Evolutionary conservation across 2,797 vertebrate genomes (phyloP).

Genomic region (Gobionotothen gibberifrons): DNA sequence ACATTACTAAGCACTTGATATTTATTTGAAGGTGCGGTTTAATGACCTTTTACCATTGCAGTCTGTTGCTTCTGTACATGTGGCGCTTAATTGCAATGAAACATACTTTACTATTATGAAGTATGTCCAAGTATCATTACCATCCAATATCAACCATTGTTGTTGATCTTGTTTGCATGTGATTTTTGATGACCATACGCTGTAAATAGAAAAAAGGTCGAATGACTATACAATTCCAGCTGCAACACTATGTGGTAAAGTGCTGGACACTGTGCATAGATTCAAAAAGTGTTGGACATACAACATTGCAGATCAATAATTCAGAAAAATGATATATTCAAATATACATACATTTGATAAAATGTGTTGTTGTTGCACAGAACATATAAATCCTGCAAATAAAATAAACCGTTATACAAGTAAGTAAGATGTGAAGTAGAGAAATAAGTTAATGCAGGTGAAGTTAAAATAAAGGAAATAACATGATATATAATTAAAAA

Average conservation of each 20-base stretch:
- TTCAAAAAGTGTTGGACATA: neutral
- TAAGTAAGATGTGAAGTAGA: too few species aligned
- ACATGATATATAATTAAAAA: too few species aligned
- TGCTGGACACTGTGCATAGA: too few species aligned
- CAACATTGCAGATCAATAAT: neutral
- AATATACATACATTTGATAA: too few species aligned
- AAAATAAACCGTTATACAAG: too few species aligned
- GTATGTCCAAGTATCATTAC: neutral
- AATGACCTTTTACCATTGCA: neutral
- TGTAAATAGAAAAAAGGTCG: neutral
- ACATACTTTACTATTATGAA: too few species aligned
- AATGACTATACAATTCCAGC: neutral
- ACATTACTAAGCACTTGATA: constrained; percentile 13
- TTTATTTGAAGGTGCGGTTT: neutral
- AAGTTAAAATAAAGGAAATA: too few species aligned
- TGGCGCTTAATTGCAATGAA: neutral
- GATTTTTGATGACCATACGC: neutral
- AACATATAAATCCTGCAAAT: too few species aligned
- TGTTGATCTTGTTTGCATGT: neutral
- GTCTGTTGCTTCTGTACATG: neutral
- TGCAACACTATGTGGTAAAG: neutral
- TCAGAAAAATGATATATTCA: too few species aligned
- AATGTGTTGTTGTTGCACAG: too few species aligned
- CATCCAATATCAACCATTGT: neutral
- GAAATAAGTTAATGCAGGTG: too few species aligned